Evolutionary conservation across 2,113 vertebrate species (phyloP), one percentile per base, ranked within the genome.

Genomic region (Toxotes chatareus): DNA sequence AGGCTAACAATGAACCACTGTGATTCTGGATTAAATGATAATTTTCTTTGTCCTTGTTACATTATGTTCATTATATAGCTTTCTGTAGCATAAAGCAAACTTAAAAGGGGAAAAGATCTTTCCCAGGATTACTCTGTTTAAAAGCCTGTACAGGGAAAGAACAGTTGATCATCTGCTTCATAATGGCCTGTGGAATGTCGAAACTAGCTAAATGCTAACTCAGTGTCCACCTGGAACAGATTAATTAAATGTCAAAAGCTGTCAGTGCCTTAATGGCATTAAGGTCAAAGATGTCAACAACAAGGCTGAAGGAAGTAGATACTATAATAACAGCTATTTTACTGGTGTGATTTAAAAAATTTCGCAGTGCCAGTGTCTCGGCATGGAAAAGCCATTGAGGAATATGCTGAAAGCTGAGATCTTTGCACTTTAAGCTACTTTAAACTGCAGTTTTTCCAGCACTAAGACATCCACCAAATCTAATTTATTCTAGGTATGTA

Each of bases 21-120:
- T 64, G n/a, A 23, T 32, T 16, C 14, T 0, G 31, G 49, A 53
- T 78, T 61, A 66, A 82, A 86, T 80, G 66, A 83, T 49, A 21
- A 19, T 78, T 76, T 69, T 63, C 60, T 38, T 80, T 86, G 59
- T 62, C 46, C 68, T 64, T 79, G 56, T 80, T 49, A 31, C 27
- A 64, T 74, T 42, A 73, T 66, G 80, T 55, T 67, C 12, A 60
- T 86, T 36, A 31, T 78, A 57, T 68, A 86, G 72, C 56, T 68
- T 61, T 76, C 4, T 64, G 64, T 21, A 61, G 60, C 72, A 66
- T 70, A 49, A 83, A 86, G 60, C 59, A 85, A 84, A 80, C 85
- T 74, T 84, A 40, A 67, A 46, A 74, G 76, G 47, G 23, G 7
- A 68, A 87, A 88, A 73, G 49, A n/a, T 5, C 55, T 83, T 80